phyloP scores from a whole-genome alignment of 2,113 vertebrate genomes.

The Excalfactoria chinensis region DNA sequence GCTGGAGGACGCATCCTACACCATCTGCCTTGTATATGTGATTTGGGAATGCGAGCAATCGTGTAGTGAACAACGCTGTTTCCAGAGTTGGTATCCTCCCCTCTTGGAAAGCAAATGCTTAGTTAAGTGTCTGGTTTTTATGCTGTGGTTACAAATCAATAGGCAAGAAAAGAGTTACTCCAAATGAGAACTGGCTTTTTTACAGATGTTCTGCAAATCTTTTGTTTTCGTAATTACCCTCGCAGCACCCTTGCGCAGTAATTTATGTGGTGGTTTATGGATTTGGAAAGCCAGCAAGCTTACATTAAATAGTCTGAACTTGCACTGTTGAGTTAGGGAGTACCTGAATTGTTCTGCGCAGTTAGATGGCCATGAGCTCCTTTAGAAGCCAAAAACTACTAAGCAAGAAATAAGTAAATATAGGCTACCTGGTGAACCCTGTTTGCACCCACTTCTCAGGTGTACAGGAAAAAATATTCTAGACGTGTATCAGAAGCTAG shows the following conservation, averaged over 20 bases:
- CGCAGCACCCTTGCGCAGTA: neutral
- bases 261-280: neutral
- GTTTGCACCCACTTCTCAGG: neutral
- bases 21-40: neutral
- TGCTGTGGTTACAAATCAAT: neutral
- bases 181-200: neutral
- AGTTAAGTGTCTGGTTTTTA: neutral
- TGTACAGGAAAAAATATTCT: neutral
- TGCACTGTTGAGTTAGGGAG: neutral
- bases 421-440: rapidly evolving
- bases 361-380: neutral
- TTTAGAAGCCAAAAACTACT: neutral
- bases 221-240: neutral
- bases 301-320: neutral
- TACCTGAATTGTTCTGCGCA: neutral
- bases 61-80: neutral
- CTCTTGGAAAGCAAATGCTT: neutral
- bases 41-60: neutral
- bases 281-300: neutral
- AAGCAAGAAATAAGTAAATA: neutral
- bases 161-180: neutral
- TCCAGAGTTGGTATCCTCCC: neutral
- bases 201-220: too few relatives aligned
- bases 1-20: neutral
- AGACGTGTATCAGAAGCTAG: neutral